Evolutionary conservation across 1,140 invertebrate species (phyloP).

Genomic region (Sarcophaga bullata): DNA sequence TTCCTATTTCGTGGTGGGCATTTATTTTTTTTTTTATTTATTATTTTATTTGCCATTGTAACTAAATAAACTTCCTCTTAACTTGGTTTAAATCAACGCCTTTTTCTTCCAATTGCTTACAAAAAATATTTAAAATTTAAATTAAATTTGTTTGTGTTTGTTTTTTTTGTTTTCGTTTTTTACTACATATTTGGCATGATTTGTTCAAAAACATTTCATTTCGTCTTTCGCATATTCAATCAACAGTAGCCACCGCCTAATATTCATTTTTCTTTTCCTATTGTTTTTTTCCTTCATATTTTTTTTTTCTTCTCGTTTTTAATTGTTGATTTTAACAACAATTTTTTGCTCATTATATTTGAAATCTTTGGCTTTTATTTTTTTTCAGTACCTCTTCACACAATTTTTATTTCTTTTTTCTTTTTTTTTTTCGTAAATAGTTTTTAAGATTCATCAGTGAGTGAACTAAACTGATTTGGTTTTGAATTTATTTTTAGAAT

Average conservation of each 20-base stretch:
- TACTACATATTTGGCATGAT: neutral
- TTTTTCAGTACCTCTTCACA: neutral
- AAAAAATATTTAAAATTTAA: neutral
- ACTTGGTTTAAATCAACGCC: neutral
- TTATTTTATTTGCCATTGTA: too few species aligned
- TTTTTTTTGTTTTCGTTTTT: neutral
- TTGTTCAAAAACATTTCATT: neutral
- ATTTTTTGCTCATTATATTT: neutral
- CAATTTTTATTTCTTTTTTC: too few species aligned
- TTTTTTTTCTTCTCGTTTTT: neutral
- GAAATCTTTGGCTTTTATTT: neutral
- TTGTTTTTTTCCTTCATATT: too few species aligned
- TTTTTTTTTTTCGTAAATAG: too few species aligned
- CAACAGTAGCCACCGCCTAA: slow-evolving; percentile 12
- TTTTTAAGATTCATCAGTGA: too few species aligned
- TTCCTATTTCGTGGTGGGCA: neutral
- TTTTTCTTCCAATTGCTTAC: neutral
- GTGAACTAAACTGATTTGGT: too few species aligned
- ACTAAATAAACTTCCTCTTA: neutral
- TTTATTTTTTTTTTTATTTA: neutral
- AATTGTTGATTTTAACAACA: neutral
- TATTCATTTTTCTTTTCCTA: neutral
- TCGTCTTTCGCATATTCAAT: neutral
- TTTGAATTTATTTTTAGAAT: too few species aligned
- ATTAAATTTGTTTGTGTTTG: neutral